phyloP scores from a whole-genome alignment of 2,888 invertebrate species.

The Yponomeuta cagnagella region DNA sequence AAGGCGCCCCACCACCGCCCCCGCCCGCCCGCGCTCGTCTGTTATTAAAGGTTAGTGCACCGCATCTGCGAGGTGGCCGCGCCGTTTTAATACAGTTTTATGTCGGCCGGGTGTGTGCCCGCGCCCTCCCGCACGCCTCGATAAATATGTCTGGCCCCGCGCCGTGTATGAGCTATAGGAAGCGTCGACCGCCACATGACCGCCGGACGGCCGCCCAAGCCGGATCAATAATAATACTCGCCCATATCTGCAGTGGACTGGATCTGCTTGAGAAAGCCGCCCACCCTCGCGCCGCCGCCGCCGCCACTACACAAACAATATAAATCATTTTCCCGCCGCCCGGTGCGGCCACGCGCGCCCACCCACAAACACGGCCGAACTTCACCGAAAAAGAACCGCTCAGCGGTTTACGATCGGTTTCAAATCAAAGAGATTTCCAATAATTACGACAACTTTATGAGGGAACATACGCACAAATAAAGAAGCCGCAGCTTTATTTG shows the following conservation, averaged over 20 bases:
- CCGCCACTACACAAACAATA: slow-evolving; percentile 67
- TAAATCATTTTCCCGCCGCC: slow-evolving; percentile 69
- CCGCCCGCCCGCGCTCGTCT: slow-evolving; percentile 32
- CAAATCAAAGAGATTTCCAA: slow-evolving; percentile 10
- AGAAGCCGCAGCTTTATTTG: slow-evolving; percentile 3
- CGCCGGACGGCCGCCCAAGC: slow-evolving; percentile 42
- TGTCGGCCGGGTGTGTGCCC: slow-evolving; percentile 44
- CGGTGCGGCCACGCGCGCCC: slow-evolving; percentile 47
- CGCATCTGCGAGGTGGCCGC: slow-evolving; percentile 39
- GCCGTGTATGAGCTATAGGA: slow-evolving; percentile 69
- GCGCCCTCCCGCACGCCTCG: slow-evolving; percentile 47
- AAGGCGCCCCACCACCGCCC: slow-evolving; percentile 48
- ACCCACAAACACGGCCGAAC: slow-evolving; percentile 9
- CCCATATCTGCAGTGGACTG: slow-evolving; percentile 74
- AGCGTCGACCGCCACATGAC: slow-evolving; percentile 56
- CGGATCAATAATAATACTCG: slow-evolving; percentile 76
- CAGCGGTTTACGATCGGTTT: slow-evolving; percentile 7
- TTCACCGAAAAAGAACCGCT: slow-evolving; percentile 8
- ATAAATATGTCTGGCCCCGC: slow-evolving; percentile 62
- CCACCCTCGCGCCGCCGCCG: slow-evolving; percentile 31
- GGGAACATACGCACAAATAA: slow-evolving; percentile 4
- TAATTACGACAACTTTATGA: background rate
- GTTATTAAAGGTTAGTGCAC: slow-evolving; percentile 65
- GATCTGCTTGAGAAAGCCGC: slow-evolving; percentile 69
- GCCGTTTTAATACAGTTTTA: slow-evolving; percentile 63